Conservation (phyloP, 2,113 vertebrate species). For the Istiophorus platypterus region DNA sequence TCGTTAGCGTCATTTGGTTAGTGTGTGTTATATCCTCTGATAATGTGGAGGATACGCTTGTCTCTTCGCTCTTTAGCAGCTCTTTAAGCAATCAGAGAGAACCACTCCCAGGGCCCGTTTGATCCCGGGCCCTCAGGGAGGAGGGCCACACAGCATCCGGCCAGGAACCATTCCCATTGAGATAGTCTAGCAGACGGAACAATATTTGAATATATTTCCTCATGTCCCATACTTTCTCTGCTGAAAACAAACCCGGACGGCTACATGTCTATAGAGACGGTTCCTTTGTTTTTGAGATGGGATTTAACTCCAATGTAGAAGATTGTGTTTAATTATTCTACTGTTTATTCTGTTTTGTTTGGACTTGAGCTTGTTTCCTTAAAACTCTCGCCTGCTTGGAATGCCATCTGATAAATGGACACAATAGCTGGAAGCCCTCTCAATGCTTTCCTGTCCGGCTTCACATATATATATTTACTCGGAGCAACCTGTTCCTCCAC, state of each 20-base stretch:
- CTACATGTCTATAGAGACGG: background rate
- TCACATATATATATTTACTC: slow-evolving; percentile 48
- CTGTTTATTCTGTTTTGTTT: slow-evolving; percentile 64
- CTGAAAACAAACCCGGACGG: background rate
- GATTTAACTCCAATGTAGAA: slow-evolving; percentile 5
- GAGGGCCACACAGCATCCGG: background rate
- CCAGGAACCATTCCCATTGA: background rate
- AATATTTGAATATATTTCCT: background rate
- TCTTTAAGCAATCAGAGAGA: slow-evolving; percentile 13
- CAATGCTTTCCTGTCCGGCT: slow-evolving; percentile 60
- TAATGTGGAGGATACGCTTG: background rate
- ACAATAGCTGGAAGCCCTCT: slow-evolving; percentile 83
- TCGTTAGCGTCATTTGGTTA: background rate
- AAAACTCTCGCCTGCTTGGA: slow-evolving; percentile 37
- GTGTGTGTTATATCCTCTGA: background rate
- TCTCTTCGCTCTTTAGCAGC: background rate
- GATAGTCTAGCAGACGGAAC: background rate
- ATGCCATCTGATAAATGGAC: slow-evolving; percentile 58
- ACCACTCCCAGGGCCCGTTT: background rate
- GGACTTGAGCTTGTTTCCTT: slow-evolving; percentile 41
- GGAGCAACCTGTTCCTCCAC: slow-evolving; percentile 46
- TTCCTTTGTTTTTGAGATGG: background rate
- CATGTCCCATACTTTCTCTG: background rate
- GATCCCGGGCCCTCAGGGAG: background rate
- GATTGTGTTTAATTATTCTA: slow-evolving; percentile 57